A percentile compares a stretch with the other conserved stretches of the same genome.
These are phyloP conservation scores for Drosophila ironensis DNA, from an alignment of 1,140 invertebrate genomes.

Conservation along the genomic window DNA sequence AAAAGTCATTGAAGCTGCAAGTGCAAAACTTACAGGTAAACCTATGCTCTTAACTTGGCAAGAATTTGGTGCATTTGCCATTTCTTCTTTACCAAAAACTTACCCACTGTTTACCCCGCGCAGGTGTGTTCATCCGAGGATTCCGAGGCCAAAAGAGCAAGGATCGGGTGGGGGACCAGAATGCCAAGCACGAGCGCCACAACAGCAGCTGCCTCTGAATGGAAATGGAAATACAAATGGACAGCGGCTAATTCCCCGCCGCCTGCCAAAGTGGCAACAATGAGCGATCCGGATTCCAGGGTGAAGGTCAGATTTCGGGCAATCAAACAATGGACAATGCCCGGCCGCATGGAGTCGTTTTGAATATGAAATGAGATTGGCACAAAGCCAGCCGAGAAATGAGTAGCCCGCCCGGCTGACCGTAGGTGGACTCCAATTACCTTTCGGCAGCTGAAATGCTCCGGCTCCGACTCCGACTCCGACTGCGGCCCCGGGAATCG, in stretches of 20 bases:
- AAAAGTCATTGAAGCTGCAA: no score
- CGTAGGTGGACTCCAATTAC: slow-evolving; percentile 72
- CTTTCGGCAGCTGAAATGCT: slow-evolving; percentile 50
- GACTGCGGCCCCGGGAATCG: no score
- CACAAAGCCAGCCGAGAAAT: slow-evolving; percentile 7
- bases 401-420: slow-evolving; percentile 24
- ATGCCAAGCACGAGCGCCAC: slow-evolving; percentile 38
- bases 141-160: slow-evolving; percentile 15
- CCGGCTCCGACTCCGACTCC: no score
- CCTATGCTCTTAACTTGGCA: no score
- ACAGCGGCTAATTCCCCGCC: slow-evolving; percentile 57
- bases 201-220: slow-evolving; percentile 25
- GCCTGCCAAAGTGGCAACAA: slow-evolving; percentile 54
- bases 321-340: slow-evolving; percentile 49
- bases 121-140: slow-evolving; percentile 14
- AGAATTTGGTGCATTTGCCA: no score
- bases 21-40: no score
- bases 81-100: no score
- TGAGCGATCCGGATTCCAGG: slow-evolving; percentile 15
- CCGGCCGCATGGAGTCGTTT: slow-evolving; percentile 37
- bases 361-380: slow-evolving; percentile 65
- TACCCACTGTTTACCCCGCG: no score
- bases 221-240: slow-evolving; percentile 8
- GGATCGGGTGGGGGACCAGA: neutral
- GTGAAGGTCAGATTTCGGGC: slow-evolving; percentile 68